A percentile compares a stretch with the other conserved stretches of the same genome.
These are phyloP conservation scores for Cettia cetti DNA, from an alignment of 2,113 vertebrate genomes.

Conservation along the genomic window DNA sequence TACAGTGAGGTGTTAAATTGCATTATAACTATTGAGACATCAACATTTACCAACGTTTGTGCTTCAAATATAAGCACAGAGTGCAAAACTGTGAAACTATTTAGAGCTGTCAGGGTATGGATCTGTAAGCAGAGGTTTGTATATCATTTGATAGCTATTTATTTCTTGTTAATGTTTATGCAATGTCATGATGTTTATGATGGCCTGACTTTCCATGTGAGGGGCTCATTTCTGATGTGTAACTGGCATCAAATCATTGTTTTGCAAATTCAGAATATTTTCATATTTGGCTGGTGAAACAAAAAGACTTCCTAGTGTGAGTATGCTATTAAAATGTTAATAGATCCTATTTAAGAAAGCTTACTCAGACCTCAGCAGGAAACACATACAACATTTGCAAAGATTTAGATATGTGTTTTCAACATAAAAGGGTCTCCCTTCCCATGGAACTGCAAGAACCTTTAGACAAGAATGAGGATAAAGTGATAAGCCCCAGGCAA, in stretches of 20 bases:
- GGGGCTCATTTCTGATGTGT: background rate
- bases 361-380: conserved; percentile 26
- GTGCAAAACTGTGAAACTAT: background rate
- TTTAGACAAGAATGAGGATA: background rate
- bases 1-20: background rate
- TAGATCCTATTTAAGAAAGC: background rate
- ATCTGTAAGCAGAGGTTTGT: background rate
- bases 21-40: background rate
- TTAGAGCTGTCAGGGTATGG: background rate
- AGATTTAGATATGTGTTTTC: background rate
- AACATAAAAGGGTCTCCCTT: background rate
- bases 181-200: background rate
- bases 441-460: background rate
- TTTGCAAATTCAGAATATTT: conserved; percentile 5
- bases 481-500: background rate
- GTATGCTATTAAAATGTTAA: conserved; percentile 55
- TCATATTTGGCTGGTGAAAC: conserved; percentile 22
- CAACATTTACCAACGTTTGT: background rate
- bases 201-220: background rate
- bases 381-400: background rate
- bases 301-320: conserved; percentile 38
- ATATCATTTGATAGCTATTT: background rate
- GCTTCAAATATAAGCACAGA: background rate
- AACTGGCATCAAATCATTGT: background rate
- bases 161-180: background rate